These are phyloP conservation scores for Epistrophe eligans DNA, from an alignment of 2,888 invertebrate genomes.

Conservation along the genomic window DNA sequence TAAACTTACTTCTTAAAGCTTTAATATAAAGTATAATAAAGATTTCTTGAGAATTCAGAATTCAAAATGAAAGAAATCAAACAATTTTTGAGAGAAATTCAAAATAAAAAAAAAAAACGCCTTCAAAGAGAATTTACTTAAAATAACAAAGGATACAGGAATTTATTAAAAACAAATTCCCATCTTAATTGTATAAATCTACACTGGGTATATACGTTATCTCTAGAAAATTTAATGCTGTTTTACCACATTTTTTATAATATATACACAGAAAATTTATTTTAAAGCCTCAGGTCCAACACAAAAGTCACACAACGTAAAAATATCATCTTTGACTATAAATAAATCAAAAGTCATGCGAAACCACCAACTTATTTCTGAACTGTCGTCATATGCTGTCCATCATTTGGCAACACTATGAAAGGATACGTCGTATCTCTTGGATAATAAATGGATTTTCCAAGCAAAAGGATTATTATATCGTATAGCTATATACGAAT, in stretches of 20 bases:
- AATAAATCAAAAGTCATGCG: constrained; percentile 33
- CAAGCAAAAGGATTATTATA: background rate
- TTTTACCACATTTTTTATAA: background rate
- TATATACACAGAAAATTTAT: background rate
- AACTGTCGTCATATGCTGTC: constrained; percentile 35
- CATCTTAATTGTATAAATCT: background rate
- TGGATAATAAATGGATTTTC: constrained; percentile 18
- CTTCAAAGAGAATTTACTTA: background rate
- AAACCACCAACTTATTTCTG: constrained; percentile 23
- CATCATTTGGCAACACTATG: background rate
- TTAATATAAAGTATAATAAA: too few relatives aligned
- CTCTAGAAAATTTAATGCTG: background rate
- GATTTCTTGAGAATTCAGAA: too few relatives aligned
- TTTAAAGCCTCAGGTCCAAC: background rate
- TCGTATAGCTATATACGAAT: background rate
- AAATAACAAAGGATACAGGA: background rate
- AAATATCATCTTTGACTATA: constrained; percentile 6
- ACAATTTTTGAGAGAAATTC: too few relatives aligned
- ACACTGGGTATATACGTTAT: background rate
- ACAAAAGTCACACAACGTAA: background rate
- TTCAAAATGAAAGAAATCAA: too few relatives aligned
- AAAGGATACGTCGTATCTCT: constrained; percentile 3
- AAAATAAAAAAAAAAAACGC: too few relatives aligned
- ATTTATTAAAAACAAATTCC: background rate
- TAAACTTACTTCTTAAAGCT: too few relatives aligned